These are phyloP conservation scores for Tautogolabrus adspersus DNA, from an alignment of 2,113 vertebrate species.

Conservation along the genomic window DNA sequence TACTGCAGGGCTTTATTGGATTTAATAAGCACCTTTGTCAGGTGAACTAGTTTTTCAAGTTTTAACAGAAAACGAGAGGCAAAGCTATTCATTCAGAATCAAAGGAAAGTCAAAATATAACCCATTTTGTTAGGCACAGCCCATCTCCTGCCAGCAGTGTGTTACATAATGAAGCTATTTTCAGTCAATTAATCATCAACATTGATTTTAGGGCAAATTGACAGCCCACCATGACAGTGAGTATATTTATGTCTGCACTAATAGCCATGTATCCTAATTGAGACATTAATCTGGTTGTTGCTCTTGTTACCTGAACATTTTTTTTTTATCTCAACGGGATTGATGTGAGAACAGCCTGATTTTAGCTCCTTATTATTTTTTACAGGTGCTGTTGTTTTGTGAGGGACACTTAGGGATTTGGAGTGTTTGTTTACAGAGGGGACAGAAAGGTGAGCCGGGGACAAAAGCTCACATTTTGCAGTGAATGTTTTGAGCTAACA, in stretches of 20 bases:
- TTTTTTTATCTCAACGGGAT: background rate
- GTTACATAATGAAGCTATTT: conserved; percentile 20
- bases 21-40: background rate
- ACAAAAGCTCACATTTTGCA: conserved; percentile 5
- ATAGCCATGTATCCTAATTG: conserved; percentile 21
- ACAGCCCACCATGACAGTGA: background rate
- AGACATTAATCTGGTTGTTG: conserved; percentile 17
- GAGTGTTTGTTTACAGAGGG: conserved; percentile 16
- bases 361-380: background rate
- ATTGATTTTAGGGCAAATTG: conserved; percentile 28
- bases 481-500: conserved; percentile 28
- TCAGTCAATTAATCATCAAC: conserved; percentile 38
- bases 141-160: background rate
- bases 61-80: conserved; percentile 5
- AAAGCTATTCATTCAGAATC: background rate
- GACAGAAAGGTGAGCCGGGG: conserved; percentile 7
- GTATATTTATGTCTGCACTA: conserved; percentile 14
- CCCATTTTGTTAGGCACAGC: background rate
- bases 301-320: conserved; percentile 9
- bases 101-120: background rate
- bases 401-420: background rate
- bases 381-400: background rate
- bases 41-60: background rate
- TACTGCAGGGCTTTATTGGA: conserved; percentile 4
- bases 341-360: conserved; percentile 3